Percentiles rank a stretch among this genome's conserved stretches.
Conservation (phyloP, 2,797 vertebrate genomes). For the Protosalanx chinensis region DNA sequence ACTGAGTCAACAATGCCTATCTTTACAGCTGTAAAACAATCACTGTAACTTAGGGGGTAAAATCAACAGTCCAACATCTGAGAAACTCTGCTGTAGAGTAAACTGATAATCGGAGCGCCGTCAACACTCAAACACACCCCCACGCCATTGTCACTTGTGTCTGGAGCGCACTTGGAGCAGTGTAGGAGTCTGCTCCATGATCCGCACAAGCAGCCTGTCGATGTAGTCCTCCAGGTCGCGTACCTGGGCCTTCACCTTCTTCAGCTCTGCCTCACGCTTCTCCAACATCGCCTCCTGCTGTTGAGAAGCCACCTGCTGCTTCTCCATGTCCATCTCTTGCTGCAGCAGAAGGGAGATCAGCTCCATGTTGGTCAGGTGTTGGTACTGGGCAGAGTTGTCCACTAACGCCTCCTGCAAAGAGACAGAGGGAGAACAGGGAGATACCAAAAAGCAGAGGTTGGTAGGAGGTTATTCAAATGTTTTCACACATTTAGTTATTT, state of each 20-base stretch:
- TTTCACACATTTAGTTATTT: neutral
- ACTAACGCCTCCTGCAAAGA: conserved; percentile 48
- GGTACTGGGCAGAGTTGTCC: conserved; percentile 81
- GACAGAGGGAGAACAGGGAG: neutral
- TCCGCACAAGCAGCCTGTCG: conserved; percentile 90
- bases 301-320: conserved; percentile 65
- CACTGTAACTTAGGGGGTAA: conserved; percentile 5
- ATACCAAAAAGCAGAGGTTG: neutral
- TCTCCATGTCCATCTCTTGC: conserved; percentile 86
- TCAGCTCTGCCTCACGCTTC: conserved; percentile 85
- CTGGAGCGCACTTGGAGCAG: conserved; percentile 86
- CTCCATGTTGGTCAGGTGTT: conserved; percentile 92
- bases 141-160: conserved; percentile 66
- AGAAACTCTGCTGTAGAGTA: conserved; percentile 20
- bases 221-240: conserved; percentile 96
- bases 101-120: conserved; percentile 14
- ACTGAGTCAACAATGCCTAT: neutral
- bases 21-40: conserved; percentile 2
- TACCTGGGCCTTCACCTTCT: conserved; percentile 83
- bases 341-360: conserved; percentile 90
- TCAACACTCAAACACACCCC: neutral
- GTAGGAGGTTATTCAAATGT: neutral
- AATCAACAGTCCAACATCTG: neutral
- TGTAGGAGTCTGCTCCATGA: conserved; percentile 95
- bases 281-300: conserved; percentile 68